A percentile compares a stretch with the other conserved stretches of the same genome.
phyloP scores from a whole-genome alignment of 2,113 vertebrate species.

The Lagopus leucura region DNA sequence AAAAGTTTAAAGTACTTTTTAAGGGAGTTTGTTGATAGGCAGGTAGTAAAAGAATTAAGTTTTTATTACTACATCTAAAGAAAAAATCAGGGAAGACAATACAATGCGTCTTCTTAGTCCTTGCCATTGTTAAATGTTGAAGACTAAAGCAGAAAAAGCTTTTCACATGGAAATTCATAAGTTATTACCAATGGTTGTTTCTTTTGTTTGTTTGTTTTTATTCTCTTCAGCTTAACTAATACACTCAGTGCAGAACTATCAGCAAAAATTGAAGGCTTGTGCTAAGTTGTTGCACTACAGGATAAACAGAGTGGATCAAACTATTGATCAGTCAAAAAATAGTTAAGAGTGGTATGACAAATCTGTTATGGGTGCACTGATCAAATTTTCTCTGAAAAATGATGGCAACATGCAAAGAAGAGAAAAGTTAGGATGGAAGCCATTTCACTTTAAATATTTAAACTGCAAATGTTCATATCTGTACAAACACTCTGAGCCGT shows the following conservation, averaged over 20 bases:
- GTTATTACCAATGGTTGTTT: background rate
- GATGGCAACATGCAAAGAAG: background rate
- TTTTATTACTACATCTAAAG: background rate
- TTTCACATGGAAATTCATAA: background rate
- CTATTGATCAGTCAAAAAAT: background rate
- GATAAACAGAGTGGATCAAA: background rate
- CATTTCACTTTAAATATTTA: background rate
- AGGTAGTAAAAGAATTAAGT: background rate
- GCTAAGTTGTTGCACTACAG: background rate
- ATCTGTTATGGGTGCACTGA: background rate
- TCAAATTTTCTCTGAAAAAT: background rate
- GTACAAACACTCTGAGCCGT: background rate
- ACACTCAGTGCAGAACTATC: background rate
- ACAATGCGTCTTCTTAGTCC: background rate
- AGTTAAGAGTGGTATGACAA: background rate
- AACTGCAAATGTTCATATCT: background rate
- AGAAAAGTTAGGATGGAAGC: background rate
- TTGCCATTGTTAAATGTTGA: background rate
- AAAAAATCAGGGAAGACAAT: background rate
- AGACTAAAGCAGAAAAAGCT: background rate
- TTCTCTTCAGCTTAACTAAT: background rate
- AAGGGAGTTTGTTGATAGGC: background rate
- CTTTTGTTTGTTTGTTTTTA: background rate
- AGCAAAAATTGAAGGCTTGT: background rate
- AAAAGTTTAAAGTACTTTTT: background rate